phyloP scores from a whole-genome alignment of 2,888 invertebrate genomes.

The Leptura quadrifasciata region DNA sequence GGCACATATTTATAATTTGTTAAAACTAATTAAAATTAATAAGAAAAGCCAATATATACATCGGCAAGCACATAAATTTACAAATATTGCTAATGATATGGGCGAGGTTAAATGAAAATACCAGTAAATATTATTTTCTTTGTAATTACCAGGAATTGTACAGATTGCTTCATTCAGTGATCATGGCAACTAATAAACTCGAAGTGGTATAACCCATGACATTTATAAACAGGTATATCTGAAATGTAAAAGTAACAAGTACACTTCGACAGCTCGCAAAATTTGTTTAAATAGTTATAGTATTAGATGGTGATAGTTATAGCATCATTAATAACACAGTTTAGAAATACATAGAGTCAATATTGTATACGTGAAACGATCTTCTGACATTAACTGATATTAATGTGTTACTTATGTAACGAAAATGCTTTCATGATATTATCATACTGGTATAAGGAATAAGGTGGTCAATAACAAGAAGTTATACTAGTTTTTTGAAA shows the following conservation, averaged over 20 bases:
- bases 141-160: not conserved
- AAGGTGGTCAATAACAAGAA: not conserved
- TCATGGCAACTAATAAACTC: not conserved
- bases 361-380: not conserved
- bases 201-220: slow-evolving; percentile 29
- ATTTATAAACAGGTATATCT: slow-evolving; percentile 35
- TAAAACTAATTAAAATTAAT: not conserved
- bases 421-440: not conserved
- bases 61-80: not conserved
- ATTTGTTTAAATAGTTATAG: not conserved
- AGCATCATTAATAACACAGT: slow-evolving; percentile 10
- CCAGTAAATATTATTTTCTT: not conserved
- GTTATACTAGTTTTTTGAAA: too few species aligned
- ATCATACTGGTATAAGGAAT: not conserved
- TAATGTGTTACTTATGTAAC: not conserved
- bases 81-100: not conserved
- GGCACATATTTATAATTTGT: not conserved
- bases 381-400: not conserved
- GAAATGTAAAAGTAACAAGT: slow-evolving; percentile 30
- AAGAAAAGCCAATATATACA: too few species aligned
- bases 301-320: slow-evolving; percentile 4
- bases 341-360: not conserved
- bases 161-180: not conserved
- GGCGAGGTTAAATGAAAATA: not conserved
- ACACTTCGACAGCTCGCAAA: not conserved